Percentiles rank a stretch among this genome's conserved stretches.
phyloP scores from a whole-genome alignment of 2,113 vertebrate species.

The Poeciliopsis retropinna region DNA sequence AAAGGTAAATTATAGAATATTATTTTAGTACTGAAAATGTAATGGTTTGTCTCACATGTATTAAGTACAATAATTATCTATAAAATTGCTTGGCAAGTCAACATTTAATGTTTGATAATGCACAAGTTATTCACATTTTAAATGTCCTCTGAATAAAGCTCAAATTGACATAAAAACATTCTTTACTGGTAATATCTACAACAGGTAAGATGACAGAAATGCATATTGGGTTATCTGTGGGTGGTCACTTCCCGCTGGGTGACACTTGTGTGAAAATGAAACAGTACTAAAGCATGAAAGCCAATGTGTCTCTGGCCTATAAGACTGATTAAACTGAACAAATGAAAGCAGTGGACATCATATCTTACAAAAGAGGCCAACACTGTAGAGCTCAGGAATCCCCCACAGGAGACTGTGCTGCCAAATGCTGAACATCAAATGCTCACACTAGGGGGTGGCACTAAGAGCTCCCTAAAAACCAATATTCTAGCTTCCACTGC shows the following conservation, averaged over 20 bases:
- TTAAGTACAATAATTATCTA: too few species aligned
- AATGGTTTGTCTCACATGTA: background rate
- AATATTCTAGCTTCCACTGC: conserved; percentile 13
- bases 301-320: background rate
- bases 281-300: background rate
- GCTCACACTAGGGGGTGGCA: conserved; percentile 11
- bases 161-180: too few species aligned
- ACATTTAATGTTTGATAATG: too few species aligned
- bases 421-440: conserved; percentile 7
- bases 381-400: background rate
- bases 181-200: too few species aligned
- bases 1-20: background rate
- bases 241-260: background rate
- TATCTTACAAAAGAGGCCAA: background rate
- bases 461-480: conserved; percentile 13
- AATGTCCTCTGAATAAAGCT: too few species aligned
- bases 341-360: background rate
- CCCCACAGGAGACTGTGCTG: background rate
- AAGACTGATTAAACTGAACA: conserved; percentile 15
- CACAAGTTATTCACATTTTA: too few species aligned
- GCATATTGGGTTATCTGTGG: background rate
- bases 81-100: too few species aligned
- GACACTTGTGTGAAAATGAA: background rate
- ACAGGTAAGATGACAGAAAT: background rate
- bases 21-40: background rate